A percentile compares a stretch with the other conserved stretches of the same genome.
These are phyloP conservation scores for Teleiodes luculella DNA, from an alignment of 2,888 invertebrate species.

Conservation along the genomic window DNA sequence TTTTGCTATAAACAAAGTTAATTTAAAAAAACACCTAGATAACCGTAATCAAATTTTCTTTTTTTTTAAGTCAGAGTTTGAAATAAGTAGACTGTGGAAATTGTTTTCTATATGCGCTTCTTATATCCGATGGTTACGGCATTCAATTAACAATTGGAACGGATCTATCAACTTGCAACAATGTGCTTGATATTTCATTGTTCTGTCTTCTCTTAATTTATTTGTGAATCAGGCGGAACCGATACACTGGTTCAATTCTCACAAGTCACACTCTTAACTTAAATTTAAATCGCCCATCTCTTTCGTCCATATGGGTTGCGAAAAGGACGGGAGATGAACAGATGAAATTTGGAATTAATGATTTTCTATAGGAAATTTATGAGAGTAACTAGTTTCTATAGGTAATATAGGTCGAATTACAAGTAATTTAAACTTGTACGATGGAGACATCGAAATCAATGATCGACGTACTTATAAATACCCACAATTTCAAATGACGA, in stretches of 20 bases:
- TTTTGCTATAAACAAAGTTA: too few species aligned
- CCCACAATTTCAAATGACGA: too few species aligned
- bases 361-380: too few species aligned
- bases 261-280: neutral
- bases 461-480: too few species aligned
- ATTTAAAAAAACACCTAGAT: too few species aligned
- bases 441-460: too few species aligned
- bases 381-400: too few species aligned
- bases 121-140: neutral
- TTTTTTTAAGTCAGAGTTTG: neutral
- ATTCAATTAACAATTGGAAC: neutral
- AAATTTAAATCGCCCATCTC: neutral
- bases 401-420: too few species aligned
- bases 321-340: too few species aligned
- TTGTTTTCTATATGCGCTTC: neutral
- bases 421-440: too few species aligned
- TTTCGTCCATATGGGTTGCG: neutral
- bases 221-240: slow-evolving; percentile 1
- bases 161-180: neutral
- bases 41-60: too few species aligned
- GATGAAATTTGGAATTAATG: too few species aligned
- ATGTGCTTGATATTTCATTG: neutral
- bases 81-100: neutral
- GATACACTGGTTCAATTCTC: neutral
- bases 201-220: neutral